These are phyloP conservation scores for Nicator chloris DNA, from an alignment of 2,113 vertebrate species.

Conservation along the genomic window DNA sequence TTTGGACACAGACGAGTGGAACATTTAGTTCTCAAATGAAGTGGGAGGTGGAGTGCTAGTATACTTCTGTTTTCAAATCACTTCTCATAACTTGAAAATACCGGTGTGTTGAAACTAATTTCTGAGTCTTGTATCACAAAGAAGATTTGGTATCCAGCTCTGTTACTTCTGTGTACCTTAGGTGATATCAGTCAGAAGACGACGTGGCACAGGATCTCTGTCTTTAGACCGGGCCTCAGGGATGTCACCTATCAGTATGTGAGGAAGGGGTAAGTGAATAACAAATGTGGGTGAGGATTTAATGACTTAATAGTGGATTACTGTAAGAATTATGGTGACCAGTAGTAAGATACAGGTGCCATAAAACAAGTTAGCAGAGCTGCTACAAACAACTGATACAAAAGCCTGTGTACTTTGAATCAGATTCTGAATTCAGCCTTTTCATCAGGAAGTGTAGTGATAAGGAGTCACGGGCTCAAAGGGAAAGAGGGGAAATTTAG, in stretches of 20 bases:
- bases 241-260: constrained; percentile 94
- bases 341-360: background rate
- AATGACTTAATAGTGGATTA: background rate
- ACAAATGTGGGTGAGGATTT: background rate
- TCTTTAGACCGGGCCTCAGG: constrained; percentile 93
- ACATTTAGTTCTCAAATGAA: background rate
- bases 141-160: background rate
- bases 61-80: background rate
- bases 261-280: constrained; percentile 89
- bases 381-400: background rate
- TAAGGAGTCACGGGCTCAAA: background rate
- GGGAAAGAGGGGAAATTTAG: background rate
- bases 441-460: background rate
- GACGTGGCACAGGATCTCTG: constrained; percentile 93
- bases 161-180: constrained; percentile 45
- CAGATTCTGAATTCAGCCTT: background rate
- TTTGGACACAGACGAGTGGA: background rate
- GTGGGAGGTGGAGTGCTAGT: background rate
- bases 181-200: constrained; percentile 96
- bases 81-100: background rate
- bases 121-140: background rate
- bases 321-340: background rate
- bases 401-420: background rate
- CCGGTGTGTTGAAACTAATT: background rate
- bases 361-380: background rate